Percentiles rank a stretch among this genome's conserved stretches.
These are phyloP conservation scores for Chondrilla cf. caribensis DNA, from an alignment of 37 sponge, comb jelly and placozoan species.

Conservation along the genomic window DNA sequence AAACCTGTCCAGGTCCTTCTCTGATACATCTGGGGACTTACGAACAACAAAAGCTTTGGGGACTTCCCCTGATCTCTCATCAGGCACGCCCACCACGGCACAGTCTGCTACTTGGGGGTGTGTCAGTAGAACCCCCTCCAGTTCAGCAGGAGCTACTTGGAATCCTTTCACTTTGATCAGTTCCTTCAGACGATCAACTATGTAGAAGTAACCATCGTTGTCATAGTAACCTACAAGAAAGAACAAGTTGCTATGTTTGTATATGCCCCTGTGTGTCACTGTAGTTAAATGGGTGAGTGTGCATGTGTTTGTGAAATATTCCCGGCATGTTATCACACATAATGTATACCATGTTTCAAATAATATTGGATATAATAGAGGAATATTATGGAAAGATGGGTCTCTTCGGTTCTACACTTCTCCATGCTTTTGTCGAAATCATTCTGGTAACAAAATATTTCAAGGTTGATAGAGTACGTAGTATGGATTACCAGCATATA, in stretches of 20 bases:
- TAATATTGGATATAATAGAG: too few species aligned
- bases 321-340: conserved; percentile 88
- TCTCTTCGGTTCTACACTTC: too few species aligned
- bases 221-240: conserved; percentile 64
- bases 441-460: too few species aligned
- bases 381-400: too few species aligned
- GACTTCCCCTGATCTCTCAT: conserved; percentile 78
- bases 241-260: too few species aligned
- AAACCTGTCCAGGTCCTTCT: conserved; percentile 56
- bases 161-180: conserved; percentile 91
- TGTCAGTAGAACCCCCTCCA: conserved; percentile 71
- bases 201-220: conserved; percentile 72
- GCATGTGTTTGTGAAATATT: conserved; percentile 51
- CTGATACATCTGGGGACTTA: conserved; percentile 41
- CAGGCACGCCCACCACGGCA: conserved; percentile 79
- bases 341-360: too few species aligned
- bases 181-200: conserved; percentile 88
- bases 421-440: too few species aligned
- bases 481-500: too few species aligned
- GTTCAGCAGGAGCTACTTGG: conserved; percentile 91
- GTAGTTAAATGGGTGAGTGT: conserved; percentile 69
- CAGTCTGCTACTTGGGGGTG: conserved; percentile 85
- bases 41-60: conserved; percentile 90
- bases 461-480: too few species aligned
- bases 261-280: too few species aligned